Conservation (phyloP, 2,888 invertebrate species). For the Eremobia ochroleuca region DNA sequence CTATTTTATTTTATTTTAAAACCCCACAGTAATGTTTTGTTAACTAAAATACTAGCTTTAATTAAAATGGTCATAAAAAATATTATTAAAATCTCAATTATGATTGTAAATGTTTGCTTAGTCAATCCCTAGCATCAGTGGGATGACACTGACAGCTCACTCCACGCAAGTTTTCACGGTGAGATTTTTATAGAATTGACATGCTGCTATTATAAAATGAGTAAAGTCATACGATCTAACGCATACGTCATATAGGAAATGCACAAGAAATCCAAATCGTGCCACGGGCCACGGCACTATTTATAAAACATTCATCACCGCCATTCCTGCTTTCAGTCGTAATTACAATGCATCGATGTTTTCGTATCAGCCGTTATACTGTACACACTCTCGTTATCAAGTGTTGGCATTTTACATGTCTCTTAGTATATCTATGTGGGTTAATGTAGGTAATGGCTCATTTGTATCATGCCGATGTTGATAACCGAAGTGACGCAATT, state of each 20-base stretch:
- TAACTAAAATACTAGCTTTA: too few species aligned
- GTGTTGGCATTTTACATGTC: slow-evolving; percentile 54
- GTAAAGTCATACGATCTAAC: not conserved
- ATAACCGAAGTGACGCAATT: slow-evolving; percentile 56
- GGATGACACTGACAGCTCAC: too few species aligned
- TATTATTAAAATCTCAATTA: too few species aligned
- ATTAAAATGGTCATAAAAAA: too few species aligned
- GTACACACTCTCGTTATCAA: slow-evolving; percentile 51
- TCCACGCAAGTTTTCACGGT: too few species aligned
- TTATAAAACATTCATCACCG: slow-evolving; percentile 56
- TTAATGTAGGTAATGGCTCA: slow-evolving; percentile 67
- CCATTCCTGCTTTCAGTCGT: slow-evolving; percentile 40
- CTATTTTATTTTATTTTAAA: too few species aligned
- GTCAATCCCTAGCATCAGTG: too few species aligned
- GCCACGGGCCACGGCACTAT: slow-evolving; percentile 32
- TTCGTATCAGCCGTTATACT: slow-evolving; percentile 28
- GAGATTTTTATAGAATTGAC: too few species aligned
- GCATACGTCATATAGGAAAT: slow-evolving; percentile 13
- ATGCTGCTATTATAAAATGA: slow-evolving; percentile 2
- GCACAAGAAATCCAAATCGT: slow-evolving; percentile 16
- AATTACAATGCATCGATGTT: slow-evolving; percentile 53
- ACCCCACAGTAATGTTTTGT: too few species aligned
- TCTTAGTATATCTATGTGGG: slow-evolving; percentile 67
- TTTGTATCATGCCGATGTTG: slow-evolving; percentile 54
- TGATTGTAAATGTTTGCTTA: too few species aligned